Evolutionary conservation across 2,113 vertebrate genomes (phyloP).

Genomic region (Oxyura jamaicensis): DNA sequence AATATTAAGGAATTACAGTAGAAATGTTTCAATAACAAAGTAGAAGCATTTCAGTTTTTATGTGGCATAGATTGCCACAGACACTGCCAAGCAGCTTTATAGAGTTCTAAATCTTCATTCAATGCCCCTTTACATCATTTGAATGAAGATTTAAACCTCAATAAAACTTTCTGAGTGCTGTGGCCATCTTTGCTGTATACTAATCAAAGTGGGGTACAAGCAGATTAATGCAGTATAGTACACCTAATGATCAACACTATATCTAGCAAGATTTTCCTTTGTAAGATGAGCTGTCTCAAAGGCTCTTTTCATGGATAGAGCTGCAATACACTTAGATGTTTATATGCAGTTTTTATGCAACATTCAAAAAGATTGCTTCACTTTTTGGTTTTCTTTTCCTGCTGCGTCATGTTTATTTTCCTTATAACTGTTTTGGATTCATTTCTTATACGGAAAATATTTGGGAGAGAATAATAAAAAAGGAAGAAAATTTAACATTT

Average conservation of each 20-base stretch:
- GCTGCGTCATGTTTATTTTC: not conserved
- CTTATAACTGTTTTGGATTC: not conserved
- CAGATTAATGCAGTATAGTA: conserved; percentile 1
- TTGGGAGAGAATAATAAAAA: not conserved
- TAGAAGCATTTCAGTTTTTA: conserved; percentile 67
- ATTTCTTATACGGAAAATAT: not conserved
- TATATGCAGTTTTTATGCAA: not conserved
- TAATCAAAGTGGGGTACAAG: conserved; percentile 54
- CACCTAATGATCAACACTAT: conserved; percentile 43
- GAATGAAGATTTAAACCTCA: conserved; percentile 70
- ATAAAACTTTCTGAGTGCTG: conserved; percentile 66
- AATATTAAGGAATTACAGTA: conserved; percentile 71
- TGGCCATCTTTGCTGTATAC: conserved; percentile 55
- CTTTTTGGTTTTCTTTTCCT: not conserved
- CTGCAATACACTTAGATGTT: not conserved
- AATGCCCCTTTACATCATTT: conserved; percentile 63
- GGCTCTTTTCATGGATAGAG: not conserved
- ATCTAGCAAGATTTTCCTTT: conserved; percentile 36
- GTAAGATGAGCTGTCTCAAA: conserved; percentile 5
- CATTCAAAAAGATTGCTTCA: not conserved
- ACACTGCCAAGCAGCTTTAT: conserved; percentile 68
- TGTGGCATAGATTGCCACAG: conserved; percentile 64
- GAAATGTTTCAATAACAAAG: conserved; percentile 63
- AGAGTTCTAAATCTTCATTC: conserved; percentile 72
- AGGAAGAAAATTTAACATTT: not conserved